These are phyloP conservation scores for Muraenolepis orangiensis DNA, from an alignment of 2,797 vertebrate genomes.

Conservation along the genomic window DNA sequence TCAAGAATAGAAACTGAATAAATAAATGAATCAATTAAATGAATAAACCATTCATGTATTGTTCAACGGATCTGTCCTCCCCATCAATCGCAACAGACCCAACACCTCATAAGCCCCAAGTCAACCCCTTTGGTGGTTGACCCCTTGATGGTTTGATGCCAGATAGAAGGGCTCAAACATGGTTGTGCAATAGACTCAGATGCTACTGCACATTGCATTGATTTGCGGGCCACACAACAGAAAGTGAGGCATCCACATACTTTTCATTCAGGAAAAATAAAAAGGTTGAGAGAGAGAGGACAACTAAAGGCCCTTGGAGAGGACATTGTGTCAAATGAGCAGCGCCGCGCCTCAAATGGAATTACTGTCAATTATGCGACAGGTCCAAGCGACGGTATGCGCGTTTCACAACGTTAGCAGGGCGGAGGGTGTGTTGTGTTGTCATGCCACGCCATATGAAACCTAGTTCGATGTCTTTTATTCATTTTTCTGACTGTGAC, in stretches of 20 bases:
- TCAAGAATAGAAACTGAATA: neutral
- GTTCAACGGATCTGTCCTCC: neutral
- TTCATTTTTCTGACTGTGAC: constrained; percentile 42
- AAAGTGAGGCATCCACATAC: neutral
- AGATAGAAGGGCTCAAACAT: neutral
- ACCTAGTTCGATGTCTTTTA: constrained; percentile 38
- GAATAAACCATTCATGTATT: neutral
- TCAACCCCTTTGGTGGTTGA: too few species aligned
- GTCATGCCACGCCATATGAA: constrained; percentile 19
- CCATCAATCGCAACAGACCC: neutral
- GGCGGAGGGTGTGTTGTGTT: constrained; percentile 44
- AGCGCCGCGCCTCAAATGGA: neutral
- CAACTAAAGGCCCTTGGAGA: neutral
- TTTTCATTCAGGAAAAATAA: neutral
- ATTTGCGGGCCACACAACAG: neutral
- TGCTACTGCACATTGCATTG: neutral
- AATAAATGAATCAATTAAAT: too few species aligned
- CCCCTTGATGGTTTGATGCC: neutral
- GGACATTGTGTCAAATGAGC: neutral
- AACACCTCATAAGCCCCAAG: neutral
- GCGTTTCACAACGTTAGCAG: constrained; percentile 6
- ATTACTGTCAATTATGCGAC: neutral
- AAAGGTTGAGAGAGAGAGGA: neutral
- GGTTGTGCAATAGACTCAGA: neutral
- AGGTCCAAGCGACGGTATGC: constrained; percentile 5